A percentile compares a stretch with the other conserved stretches of the same genome.
Conservation (phyloP, 2,797 vertebrate genomes). For the Todus mexicanus region DNA sequence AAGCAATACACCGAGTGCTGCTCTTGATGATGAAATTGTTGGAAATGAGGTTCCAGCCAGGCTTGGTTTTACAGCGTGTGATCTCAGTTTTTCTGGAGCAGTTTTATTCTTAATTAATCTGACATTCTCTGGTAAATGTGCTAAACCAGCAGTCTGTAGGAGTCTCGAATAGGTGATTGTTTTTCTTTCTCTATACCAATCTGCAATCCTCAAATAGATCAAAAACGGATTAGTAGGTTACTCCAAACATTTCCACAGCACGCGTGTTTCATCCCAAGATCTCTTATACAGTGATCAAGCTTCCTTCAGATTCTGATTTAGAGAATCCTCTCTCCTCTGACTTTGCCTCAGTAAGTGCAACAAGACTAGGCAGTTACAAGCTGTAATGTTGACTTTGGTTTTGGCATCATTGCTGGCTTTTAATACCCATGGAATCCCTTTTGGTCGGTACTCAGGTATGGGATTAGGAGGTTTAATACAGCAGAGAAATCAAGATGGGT, state of each 20-base stretch:
- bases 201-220: conserved; percentile 32
- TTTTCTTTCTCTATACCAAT: conserved; percentile 46
- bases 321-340: not conserved
- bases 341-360: not conserved
- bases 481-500: not conserved
- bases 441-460: not conserved
- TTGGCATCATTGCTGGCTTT: not conserved
- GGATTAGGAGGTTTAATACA: not conserved
- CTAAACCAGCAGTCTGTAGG: conserved; percentile 58
- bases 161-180: conserved; percentile 60
- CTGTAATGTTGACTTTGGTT: not conserved
- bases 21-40: not conserved
- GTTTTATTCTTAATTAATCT: conserved; percentile 58
- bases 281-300: not conserved
- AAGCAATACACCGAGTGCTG: not conserved
- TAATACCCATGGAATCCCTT: not conserved
- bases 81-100: conserved; percentile 24
- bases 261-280: not conserved
- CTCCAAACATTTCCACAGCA: not conserved
- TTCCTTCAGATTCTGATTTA: not conserved
- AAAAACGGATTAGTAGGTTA: conserved; percentile 32
- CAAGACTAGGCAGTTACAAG: not conserved
- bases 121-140: conserved; percentile 38
- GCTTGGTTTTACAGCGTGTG: not conserved
- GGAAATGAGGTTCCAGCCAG: not conserved